Base-by-base conservation (phyloP, 2,797 vertebrate genomes). In the Champsocephalus gunnari region DNA sequence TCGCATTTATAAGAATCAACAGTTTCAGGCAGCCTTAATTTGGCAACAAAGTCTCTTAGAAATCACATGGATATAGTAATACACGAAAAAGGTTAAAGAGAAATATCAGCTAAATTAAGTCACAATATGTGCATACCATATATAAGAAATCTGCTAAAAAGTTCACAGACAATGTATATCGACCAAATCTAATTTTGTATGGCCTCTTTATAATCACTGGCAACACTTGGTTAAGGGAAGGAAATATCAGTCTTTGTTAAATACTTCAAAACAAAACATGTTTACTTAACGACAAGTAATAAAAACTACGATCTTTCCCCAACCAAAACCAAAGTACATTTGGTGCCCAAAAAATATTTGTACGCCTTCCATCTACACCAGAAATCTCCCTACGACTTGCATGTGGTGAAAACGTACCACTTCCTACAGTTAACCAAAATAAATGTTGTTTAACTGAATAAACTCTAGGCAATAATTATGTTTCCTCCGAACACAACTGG, bases 201-300 rank as follows among this genome's bases (percentile, higher is more conserved):
- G 53, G 11, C 41, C 69, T 13, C 12, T 58, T 61, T 64, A 54
- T 12, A 51, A 54, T 50, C 7, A 17, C 1, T 28, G 16, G 43
- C 6, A 45, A 6, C 44, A 45, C 17, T 55, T n/a, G 3, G n/a
- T 28, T 51, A 21, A 38, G 6, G 62, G 17, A 32, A 32, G 34
- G 59, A 67, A 64, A 41, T 4, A 34, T 44, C 50, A 41, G 32
- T 48, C 14, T 7, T 13, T 56, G 71, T 56, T 57, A 71, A 57
- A 17, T 17, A 54, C 38, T 66, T n/a, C 11, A 44, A 10, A 72
- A 45, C 12, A 12, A 38, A 38, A 70, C 4, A 3, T 64, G 47
- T 71, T 80, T 68, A 61, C 28, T 79, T 66, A 69, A 77, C 50
- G 67, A 74, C 56, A 53, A 72, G 56, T 59, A 55, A 57, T 11